Evolutionary conservation across 1,140 invertebrate genomes (phyloP), one percentile per base, ranked within the genome.

Genomic region (Drosophila parabipectinata): DNA sequence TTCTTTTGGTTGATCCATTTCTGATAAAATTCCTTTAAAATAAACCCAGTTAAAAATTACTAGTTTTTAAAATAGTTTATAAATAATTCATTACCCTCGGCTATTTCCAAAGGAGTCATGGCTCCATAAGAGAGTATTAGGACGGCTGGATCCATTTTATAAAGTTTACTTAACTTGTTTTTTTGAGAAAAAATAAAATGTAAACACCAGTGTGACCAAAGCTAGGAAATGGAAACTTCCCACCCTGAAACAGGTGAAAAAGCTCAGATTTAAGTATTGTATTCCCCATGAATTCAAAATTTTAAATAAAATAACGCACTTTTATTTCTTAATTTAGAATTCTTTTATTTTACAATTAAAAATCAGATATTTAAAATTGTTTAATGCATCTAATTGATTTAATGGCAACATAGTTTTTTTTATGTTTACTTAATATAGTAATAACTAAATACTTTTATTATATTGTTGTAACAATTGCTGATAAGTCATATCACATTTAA

Each of bases 381-480:
- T 37, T 12, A 37, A 37, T n/a, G 34, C 12, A 37, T n/a, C 34
- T 37, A 37, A 39, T 2, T 10, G 41, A 18, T 32, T 9, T 58
- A n/a, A 66, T 66, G 62, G 58, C 62, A 66, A 66, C 64, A 53
- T 64, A 66, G 39, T 66, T 6, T 53, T 64, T 53, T 44, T 68
- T 50, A 58, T 58, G 44, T 57, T 58, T 50, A 14, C 34, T 39
- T 15, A 58, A 52, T 26, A 28, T 12, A 51, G 32, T 30, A 26
- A 9, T 10, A 24, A 34, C 50, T 64, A 61, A 37, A 58, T 56
- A 50, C 56, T 58, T 69, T 84, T 76, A 34, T 59, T 68, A 75
- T 72, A 79, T 68, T 88, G 90, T 45, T 82, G 76, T 56, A 77
- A 62, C 15, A 74, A 72, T 50, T 73, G 75, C 52, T 79, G 61